Percentiles rank a stretch among this genome's conserved stretches.
Conservation (phyloP, 2,113 vertebrate genomes). For the Colaptes auratus region DNA sequence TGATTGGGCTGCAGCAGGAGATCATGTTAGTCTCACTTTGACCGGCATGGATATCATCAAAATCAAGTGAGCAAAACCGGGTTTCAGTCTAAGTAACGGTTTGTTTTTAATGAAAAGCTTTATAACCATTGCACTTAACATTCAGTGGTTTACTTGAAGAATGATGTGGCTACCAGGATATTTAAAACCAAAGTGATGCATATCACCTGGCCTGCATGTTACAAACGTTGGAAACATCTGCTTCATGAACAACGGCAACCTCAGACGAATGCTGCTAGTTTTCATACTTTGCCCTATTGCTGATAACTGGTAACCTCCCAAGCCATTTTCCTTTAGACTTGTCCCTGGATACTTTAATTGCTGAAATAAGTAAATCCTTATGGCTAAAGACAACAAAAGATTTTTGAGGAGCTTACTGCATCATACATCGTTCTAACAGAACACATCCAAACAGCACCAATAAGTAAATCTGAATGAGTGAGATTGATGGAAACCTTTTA, state of each 20-base stretch:
- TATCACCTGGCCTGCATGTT: conserved; percentile 40
- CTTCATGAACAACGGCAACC: conserved; percentile 43
- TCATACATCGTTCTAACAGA: background rate
- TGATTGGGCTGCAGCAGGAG: conserved; percentile 97
- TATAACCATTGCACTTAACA: conserved; percentile 41
- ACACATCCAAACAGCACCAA: background rate
- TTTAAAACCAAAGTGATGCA: conserved; percentile 60
- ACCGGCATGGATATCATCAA: conserved; percentile 99
- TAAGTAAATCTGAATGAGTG: background rate
- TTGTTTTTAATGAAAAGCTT: conserved; percentile 62
- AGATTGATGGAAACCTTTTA: background rate
- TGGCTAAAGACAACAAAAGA: background rate
- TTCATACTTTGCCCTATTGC: background rate
- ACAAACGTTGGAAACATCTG: conserved; percentile 69
- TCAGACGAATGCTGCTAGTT: conserved; percentile 23
- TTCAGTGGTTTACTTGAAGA: conserved; percentile 60
- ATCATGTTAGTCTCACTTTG: conserved; percentile 95
- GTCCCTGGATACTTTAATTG: background rate
- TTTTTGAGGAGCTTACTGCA: background rate
- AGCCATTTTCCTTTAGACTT: background rate
- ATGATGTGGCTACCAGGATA: conserved; percentile 66
- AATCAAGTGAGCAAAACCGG: conserved; percentile 90
- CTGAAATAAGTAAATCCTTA: background rate
- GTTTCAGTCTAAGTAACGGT: conserved; percentile 66
- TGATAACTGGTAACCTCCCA: background rate